phyloP scores from a whole-genome alignment of 2,113 vertebrate species.

The Oostethus manadensis region DNA sequence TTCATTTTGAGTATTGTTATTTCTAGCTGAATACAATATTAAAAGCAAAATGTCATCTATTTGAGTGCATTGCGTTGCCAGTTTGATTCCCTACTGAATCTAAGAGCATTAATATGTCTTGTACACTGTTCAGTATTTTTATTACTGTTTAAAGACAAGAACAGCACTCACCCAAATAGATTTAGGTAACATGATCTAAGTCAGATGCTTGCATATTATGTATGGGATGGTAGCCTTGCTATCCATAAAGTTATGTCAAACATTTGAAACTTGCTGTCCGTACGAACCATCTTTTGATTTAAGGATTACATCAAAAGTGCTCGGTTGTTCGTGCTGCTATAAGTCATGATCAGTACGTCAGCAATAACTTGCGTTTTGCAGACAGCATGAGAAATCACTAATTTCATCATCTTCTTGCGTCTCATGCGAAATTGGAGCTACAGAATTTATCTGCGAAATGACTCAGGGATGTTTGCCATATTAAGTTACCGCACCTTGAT shows the following conservation, averaged over 20 bases:
- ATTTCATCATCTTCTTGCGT: constrained; percentile 49
- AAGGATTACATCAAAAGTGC: constrained; percentile 50
- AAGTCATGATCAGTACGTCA: constrained; percentile 54
- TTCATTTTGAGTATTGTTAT: too few relatives aligned
- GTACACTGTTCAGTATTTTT: neutral
- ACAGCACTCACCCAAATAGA: constrained; percentile 19
- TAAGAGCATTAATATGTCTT: too few relatives aligned
- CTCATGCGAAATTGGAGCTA: constrained; percentile 52
- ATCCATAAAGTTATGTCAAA: constrained; percentile 46
- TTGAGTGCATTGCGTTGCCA: too few relatives aligned
- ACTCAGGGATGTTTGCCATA: constrained; percentile 36
- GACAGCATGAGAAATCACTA: constrained; percentile 47
- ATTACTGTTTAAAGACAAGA: neutral
- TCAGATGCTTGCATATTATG: constrained; percentile 24
- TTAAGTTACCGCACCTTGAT: constrained; percentile 53
- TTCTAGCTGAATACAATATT: too few relatives aligned
- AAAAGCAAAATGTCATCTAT: too few relatives aligned
- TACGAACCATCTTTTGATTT: constrained; percentile 48
- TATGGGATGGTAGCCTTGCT: constrained; percentile 15
- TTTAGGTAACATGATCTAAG: constrained; percentile 32
- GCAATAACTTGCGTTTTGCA: constrained; percentile 43
- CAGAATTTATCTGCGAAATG: constrained; percentile 41
- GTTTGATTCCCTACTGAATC: too few relatives aligned
- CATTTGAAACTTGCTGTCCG: constrained; percentile 50
- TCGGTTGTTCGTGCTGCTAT: constrained; percentile 44